These are phyloP conservation scores for Megaceryle alcyon DNA, from an alignment of 2,797 vertebrate species.

Conservation along the genomic window DNA sequence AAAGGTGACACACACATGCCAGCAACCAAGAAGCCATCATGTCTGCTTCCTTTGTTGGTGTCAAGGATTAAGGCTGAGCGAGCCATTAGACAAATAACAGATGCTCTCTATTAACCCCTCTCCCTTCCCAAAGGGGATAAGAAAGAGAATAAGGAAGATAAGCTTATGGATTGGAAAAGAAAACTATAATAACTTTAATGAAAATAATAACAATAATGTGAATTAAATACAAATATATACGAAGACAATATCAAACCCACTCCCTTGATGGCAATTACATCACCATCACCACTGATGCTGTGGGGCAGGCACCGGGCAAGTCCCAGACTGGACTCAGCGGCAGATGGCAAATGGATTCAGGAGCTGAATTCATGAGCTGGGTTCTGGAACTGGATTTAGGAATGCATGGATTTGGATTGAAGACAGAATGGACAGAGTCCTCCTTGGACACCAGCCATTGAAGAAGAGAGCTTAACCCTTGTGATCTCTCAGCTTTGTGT, in stretches of 20 bases:
- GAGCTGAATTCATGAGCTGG: background rate
- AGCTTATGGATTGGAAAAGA: background rate
- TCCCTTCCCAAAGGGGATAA: background rate
- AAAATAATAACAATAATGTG: background rate
- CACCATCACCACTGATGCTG: background rate
- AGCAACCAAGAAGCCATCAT: background rate
- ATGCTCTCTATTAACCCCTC: background rate
- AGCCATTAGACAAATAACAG: background rate
- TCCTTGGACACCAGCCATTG: background rate
- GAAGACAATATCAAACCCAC: background rate
- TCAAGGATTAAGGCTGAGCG: background rate
- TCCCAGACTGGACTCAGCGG: background rate
- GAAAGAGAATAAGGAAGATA: background rate
- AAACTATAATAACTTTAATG: background rate
- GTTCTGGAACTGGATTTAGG: background rate
- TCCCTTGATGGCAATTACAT: background rate
- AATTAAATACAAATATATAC: background rate
- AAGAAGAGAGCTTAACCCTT: background rate
- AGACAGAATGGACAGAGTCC: background rate
- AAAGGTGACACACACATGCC: background rate
- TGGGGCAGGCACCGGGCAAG: background rate
- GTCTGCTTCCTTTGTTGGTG: background rate
- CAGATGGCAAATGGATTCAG: background rate
- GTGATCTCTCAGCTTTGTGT: background rate
- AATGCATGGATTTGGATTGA: background rate